These are phyloP conservation scores for Mesorhabditis spiculigera DNA, from an alignment of 2,888 invertebrate species.

Conservation along the genomic window DNA sequence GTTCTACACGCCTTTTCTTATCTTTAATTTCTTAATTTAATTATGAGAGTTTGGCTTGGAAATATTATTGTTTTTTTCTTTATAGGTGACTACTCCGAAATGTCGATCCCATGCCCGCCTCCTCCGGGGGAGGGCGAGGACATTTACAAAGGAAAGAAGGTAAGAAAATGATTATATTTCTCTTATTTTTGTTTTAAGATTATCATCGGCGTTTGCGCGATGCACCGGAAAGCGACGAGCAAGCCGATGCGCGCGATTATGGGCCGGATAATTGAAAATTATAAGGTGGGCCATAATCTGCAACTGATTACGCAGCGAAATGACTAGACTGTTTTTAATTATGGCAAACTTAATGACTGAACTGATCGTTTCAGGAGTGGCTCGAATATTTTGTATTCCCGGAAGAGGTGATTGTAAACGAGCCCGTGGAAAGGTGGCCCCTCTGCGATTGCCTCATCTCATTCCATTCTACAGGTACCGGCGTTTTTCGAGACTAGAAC, in stretches of 20 bases:
- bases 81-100: neutral
- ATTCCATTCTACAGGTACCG: conserved; percentile 62
- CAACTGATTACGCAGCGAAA: neutral
- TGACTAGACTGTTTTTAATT: no score
- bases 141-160: conserved; percentile 1
- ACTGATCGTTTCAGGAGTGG: no score
- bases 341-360: no score
- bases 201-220: conserved; percentile 96
- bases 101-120: conserved; percentile 10
- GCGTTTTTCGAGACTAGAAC: neutral
- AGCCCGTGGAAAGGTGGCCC: conserved; percentile 96
- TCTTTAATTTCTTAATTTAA: neutral
- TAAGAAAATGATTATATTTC: neutral
- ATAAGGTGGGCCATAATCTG: conserved; percentile 32
- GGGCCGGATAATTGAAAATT: conserved; percentile 85
- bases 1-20: conserved; percentile 3
- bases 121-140: conserved; percentile 9
- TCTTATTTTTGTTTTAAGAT: conserved; percentile 66
- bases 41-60: neutral
- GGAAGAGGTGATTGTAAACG: conserved; percentile 90
- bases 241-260: conserved; percentile 99
- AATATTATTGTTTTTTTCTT: no score
- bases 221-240: conserved; percentile 94
- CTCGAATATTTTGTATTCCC: conserved; percentile 75
- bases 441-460: conserved; percentile 94